Conservation (phyloP, 1,140 invertebrate species). For the Pygmarrhopalites habei region DNA sequence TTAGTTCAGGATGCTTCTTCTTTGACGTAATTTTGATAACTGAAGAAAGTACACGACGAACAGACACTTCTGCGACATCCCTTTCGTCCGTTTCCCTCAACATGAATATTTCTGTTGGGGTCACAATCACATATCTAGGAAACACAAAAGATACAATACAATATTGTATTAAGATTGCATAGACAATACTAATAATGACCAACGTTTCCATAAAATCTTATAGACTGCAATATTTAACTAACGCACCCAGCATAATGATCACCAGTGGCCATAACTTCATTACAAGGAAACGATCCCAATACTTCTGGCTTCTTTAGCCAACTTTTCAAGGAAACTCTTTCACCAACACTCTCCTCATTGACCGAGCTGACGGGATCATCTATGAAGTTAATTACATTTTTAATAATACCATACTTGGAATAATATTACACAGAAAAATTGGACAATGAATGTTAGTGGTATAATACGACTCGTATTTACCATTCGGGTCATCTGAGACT, state of each 20-base stretch:
- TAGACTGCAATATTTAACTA: no score
- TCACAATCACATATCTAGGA: constrained; percentile 75
- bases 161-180: neutral
- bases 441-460: no score
- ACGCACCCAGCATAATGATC: constrained; percentile 71
- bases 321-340: constrained; percentile 61
- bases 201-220: no score
- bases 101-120: constrained; percentile 76
- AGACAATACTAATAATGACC: constrained; percentile 3
- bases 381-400: no score
- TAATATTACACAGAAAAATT: no score
- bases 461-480: constrained; percentile 36
- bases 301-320: constrained; percentile 80
- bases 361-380: no score
- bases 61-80: constrained; percentile 74
- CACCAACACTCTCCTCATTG: constrained; percentile 55
- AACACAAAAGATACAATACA: constrained; percentile 36
- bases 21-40: constrained; percentile 95
- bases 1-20: constrained; percentile 84
- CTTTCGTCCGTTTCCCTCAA: constrained; percentile 69
- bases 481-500: constrained; percentile 56
- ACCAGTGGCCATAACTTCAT: constrained; percentile 81
- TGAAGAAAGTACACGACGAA: constrained; percentile 71
- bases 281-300: constrained; percentile 77
- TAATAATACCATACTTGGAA: no score